Conservation (phyloP, 2,113 vertebrate species). For the Heliornis fulica region DNA sequence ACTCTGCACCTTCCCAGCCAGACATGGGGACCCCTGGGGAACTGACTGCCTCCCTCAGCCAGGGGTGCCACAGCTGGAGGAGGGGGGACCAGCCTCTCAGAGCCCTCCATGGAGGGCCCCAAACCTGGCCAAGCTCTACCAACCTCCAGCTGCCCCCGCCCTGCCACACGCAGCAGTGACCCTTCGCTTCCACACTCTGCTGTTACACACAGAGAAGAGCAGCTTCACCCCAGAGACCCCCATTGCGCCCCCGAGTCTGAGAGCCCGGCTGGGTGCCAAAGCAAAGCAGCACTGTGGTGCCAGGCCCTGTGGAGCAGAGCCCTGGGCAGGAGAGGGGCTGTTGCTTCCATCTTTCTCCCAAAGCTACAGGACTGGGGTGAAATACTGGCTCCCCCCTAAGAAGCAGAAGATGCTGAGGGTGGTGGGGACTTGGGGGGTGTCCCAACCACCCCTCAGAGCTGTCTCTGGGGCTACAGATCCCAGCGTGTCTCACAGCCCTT, state of each 20-base stretch:
- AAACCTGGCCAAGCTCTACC: not conserved
- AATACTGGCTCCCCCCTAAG: rapidly evolving
- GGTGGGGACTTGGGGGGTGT: not conserved
- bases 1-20: not conserved
- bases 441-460: rapidly evolving
- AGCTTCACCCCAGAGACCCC: not conserved
- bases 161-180: not conserved
- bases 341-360: not conserved
- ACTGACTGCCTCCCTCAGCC: no score
- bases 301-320: not conserved
- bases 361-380: not conserved
- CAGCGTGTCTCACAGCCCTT: rapidly evolving
- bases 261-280: rapidly evolving
- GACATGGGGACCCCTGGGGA: not conserved
- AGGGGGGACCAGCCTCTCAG: not conserved
- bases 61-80: not conserved
- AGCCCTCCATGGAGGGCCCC: not conserved
- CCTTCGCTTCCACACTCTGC: not conserved
- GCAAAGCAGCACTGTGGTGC: not conserved
- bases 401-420: not conserved
- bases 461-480: not conserved
- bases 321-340: not conserved
- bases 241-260: rapidly evolving
- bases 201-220: not conserved
- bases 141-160: not conserved